Percentiles rank a stretch among this genome's conserved stretches.
These are phyloP conservation scores for Scaptomyza pallida DNA, from an alignment of 1,140 invertebrate genomes.

Conservation along the genomic window DNA sequence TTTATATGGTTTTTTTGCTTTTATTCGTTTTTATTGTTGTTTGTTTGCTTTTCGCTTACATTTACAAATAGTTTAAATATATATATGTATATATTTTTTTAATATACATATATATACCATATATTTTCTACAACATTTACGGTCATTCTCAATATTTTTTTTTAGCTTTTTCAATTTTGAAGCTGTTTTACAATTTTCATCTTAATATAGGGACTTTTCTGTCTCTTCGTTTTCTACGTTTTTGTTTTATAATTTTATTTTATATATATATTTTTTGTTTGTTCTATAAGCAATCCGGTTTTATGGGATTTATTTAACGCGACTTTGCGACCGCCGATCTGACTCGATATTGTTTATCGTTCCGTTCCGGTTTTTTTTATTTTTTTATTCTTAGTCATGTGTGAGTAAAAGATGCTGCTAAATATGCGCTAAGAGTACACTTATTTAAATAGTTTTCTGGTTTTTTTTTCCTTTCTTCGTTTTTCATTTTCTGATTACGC, in stretches of 20 bases:
- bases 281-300: slow-evolving; percentile 76
- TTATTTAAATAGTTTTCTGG: slow-evolving; percentile 60
- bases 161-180: slow-evolving; percentile 51
- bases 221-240: slow-evolving; percentile 60
- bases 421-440: slow-evolving; percentile 79
- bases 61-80: slow-evolving; percentile 75
- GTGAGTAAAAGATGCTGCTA: slow-evolving; percentile 80
- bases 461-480: slow-evolving; percentile 9
- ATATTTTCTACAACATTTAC: slow-evolving; percentile 81
- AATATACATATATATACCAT: slow-evolving; percentile 72
- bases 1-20: slow-evolving; percentile 48
- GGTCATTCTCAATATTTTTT: slow-evolving; percentile 52
- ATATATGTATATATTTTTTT: slow-evolving; percentile 56
- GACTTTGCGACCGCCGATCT: slow-evolving; percentile 22
- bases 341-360: slow-evolving; percentile 29
- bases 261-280: slow-evolving; percentile 50
- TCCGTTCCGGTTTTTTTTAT: slow-evolving; percentile 36
- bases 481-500: slow-evolving; percentile 44
- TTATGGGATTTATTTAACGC: slow-evolving; percentile 39
- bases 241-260: background rate
- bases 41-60: slow-evolving; percentile 69
- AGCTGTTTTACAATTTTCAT: slow-evolving; percentile 66
- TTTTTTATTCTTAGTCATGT: slow-evolving; percentile 77
- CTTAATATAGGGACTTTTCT: slow-evolving; percentile 71
- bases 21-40: slow-evolving; percentile 74